Evolutionary conservation across 2,113 vertebrate species (phyloP), one percentile per base, ranked within the genome.

Genomic region (Pterocles burchelli): DNA sequence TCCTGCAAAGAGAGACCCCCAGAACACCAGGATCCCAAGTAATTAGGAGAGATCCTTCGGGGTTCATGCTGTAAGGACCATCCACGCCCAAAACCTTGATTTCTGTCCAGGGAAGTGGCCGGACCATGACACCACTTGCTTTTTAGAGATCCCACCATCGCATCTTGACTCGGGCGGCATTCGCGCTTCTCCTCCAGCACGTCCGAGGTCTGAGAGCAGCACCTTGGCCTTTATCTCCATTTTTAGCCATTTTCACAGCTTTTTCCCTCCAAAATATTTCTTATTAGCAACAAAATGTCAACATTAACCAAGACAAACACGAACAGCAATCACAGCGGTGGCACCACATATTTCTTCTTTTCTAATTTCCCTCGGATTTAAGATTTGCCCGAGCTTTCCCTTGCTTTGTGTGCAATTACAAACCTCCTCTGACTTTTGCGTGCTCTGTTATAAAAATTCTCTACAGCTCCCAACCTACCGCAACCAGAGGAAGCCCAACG

Each of bases 91-190:
- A 36, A 49, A 57, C 12, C 88, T 68, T 46, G 88, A 94, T 92
- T 75, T 17, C 45, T 4, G 33, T 22, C 90, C 94, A 90, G 90
- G 20, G 12, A 26, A 94, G 90, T 92, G 52, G 71, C 72, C 93
- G 49, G 0, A 13, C 65, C 7, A 76, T 95, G 95, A 96, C 95
- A 93, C 88, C 61, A 88, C 6, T 61, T 95, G 94, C 94, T 93
- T 96, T 96, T 95, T 93, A 63, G 49, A 83, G 90, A 76, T 52
- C 46, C 72, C 78, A 25, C 51, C 41, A 3, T 70, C 4, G 1
- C 28, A 4, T 85, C 95, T 76, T 94, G 95, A 90, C 92, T 55
- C 94, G 20, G 85, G 4, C 22, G 90, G 92, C 22, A 97, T 95
- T 85, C 29, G 1, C 90, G 80, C 94, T 57, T 70, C 49, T 73